Percentiles rank a stretch among this genome's conserved stretches.
phyloP scores from a whole-genome alignment of 2,888 invertebrate species.

The Pandemis heparana region DNA sequence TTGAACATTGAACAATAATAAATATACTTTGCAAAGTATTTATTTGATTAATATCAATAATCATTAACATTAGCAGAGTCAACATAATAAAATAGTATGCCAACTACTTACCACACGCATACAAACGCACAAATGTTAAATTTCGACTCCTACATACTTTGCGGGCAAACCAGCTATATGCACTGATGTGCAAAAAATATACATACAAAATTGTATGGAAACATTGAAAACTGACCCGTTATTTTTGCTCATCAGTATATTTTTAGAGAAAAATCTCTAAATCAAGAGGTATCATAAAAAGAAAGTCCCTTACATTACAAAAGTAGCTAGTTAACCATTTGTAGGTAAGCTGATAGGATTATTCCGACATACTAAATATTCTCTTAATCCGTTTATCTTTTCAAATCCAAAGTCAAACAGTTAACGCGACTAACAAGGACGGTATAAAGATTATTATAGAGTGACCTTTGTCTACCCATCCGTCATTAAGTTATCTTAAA shows the following conservation, averaged over 20 bases:
- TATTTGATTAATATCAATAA: constrained; percentile 4
- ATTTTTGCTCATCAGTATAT: no score
- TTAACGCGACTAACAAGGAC: no score
- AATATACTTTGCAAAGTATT: constrained; percentile 13
- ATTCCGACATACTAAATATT: no score
- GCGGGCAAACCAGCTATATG: no score
- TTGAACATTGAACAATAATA: constrained; percentile 15
- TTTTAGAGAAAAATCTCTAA: not conserved
- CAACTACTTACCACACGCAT: not conserved
- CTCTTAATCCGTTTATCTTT: no score
- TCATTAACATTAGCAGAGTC: not conserved
- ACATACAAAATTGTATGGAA: not conserved
- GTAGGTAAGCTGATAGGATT: no score
- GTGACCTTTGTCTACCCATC: no score
- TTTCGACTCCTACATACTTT: not conserved
- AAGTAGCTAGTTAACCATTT: no score
- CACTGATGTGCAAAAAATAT: not conserved
- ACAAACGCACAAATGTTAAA: not conserved
- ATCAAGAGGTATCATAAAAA: not conserved
- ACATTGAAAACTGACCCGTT: no score
- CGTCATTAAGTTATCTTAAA: no score
- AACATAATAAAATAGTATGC: not conserved
- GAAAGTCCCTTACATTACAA: not conserved
- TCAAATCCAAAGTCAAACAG: no score
- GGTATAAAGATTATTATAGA: no score